Evolutionary conservation across 2,797 vertebrate genomes (phyloP).

Genomic region (Crenuchus spilurus): DNA sequence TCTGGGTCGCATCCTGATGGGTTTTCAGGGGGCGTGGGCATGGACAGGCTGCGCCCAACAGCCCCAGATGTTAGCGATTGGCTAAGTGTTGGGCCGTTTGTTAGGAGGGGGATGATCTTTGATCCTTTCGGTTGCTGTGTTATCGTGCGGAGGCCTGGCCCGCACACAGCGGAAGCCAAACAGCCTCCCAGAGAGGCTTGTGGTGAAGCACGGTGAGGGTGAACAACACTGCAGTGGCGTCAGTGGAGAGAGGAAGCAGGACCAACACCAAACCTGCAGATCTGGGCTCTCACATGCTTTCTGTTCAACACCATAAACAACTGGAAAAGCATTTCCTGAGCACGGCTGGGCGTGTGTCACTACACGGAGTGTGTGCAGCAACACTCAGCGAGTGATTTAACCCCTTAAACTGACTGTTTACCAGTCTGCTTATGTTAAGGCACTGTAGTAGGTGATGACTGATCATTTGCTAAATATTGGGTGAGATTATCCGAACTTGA

Average conservation of each 20-base stretch:
- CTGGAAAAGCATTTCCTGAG: background rate
- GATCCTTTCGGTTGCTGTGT: constrained; percentile 69
- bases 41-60: constrained; percentile 68
- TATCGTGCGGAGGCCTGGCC: constrained; percentile 60
- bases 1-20: constrained; percentile 71
- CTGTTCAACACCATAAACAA: constrained; percentile 18
- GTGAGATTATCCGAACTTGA: too few relatives aligned
- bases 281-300: constrained; percentile 4
- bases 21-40: constrained; percentile 68
- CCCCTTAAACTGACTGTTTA: background rate
- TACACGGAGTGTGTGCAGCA: constrained; percentile 18
- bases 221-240: constrained; percentile 66
- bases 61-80: constrained; percentile 77
- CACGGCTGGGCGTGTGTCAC: constrained; percentile 13
- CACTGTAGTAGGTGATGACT: too few relatives aligned
- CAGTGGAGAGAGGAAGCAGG: constrained; percentile 45
- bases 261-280: background rate
- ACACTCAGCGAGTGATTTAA: background rate
- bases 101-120: constrained; percentile 73
- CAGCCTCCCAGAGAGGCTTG: constrained; percentile 58
- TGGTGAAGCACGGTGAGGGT: background rate
- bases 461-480: too few relatives aligned
- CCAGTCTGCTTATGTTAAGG: too few relatives aligned
- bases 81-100: constrained; percentile 74
- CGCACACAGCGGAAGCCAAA: constrained; percentile 36